phyloP scores from a whole-genome alignment of 2,888 invertebrate genomes.

The Linnaemya tessellans region DNA sequence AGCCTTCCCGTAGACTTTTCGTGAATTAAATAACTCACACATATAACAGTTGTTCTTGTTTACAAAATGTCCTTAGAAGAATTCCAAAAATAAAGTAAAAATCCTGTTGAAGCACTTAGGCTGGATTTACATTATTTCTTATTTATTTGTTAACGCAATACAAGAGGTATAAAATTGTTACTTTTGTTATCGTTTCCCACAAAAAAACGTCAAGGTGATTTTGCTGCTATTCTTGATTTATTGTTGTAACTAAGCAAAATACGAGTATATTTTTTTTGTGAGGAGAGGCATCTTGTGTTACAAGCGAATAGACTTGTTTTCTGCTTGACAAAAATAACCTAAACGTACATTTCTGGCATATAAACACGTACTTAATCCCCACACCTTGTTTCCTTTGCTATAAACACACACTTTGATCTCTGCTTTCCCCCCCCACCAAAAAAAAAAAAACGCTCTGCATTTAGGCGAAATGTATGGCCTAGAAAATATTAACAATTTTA shows the following conservation, averaged over 20 bases:
- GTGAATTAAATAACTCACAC: too few relatives aligned
- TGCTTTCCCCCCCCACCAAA: neutral
- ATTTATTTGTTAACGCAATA: slow-evolving; percentile 1
- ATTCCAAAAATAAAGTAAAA: neutral
- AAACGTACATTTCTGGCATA: neutral
- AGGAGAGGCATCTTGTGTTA: neutral
- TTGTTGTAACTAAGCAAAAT: slow-evolving; percentile 17
- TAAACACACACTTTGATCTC: neutral
- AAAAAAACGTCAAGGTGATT: slow-evolving; percentile 6
- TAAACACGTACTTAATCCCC: slow-evolving; percentile 7
- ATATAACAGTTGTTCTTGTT: too few relatives aligned
- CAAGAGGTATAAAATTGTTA: neutral
- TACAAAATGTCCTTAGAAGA: too few relatives aligned
- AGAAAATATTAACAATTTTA: slow-evolving; percentile 41
- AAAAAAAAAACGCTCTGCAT: neutral
- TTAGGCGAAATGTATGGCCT: slow-evolving; percentile 26
- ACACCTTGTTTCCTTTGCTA: neutral
- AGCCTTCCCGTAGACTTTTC: too few relatives aligned
- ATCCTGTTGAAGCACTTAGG: neutral
- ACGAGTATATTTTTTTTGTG: neutral
- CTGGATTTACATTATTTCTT: neutral
- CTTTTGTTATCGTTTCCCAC: neutral
- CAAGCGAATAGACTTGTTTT: neutral
- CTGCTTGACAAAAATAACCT: slow-evolving; percentile 14
- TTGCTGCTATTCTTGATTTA: slow-evolving; percentile 31